These are phyloP conservation scores for Drosophila repletoides DNA, from an alignment of 1,140 invertebrate species.

Conservation along the genomic window DNA sequence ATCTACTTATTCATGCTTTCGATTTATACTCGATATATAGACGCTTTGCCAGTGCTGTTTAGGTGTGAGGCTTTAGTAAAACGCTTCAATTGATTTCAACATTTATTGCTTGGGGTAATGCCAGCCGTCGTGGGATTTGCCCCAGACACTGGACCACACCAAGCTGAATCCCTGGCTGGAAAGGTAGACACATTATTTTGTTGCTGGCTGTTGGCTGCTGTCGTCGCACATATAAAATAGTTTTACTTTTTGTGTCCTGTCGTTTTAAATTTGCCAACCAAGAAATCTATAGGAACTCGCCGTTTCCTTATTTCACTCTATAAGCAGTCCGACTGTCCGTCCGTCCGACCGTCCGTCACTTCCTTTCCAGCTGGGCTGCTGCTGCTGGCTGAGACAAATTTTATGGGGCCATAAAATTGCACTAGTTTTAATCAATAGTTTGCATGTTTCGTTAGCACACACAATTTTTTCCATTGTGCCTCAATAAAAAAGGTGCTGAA, in stretches of 20 bases:
- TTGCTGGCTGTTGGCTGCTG: too few species aligned
- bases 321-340: constrained; percentile 20
- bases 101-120: constrained; percentile 72
- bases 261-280: constrained; percentile 43
- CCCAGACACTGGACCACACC: constrained; percentile 29
- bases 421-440: constrained; percentile 49
- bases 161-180: neutral
- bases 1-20: constrained; percentile 56
- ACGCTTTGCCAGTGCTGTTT: neutral
- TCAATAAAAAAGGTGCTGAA: too few species aligned
- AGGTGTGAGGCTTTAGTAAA: constrained; percentile 73
- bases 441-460: constrained; percentile 18
- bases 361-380: neutral
- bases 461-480: constrained; percentile 6
- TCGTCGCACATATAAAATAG: constrained; percentile 67
- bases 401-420: constrained; percentile 44
- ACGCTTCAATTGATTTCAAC: constrained; percentile 79
- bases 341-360: too few species aligned
- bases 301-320: constrained; percentile 39
- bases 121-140: constrained; percentile 42
- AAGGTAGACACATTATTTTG: constrained; percentile 71
- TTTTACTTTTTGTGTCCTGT: constrained; percentile 45
- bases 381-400: constrained; percentile 32
- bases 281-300: constrained; percentile 37
- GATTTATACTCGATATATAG: constrained; percentile 53